Evolutionary conservation across 1,140 invertebrate species (phyloP).

Genomic region (Calephelis virginiensis): DNA sequence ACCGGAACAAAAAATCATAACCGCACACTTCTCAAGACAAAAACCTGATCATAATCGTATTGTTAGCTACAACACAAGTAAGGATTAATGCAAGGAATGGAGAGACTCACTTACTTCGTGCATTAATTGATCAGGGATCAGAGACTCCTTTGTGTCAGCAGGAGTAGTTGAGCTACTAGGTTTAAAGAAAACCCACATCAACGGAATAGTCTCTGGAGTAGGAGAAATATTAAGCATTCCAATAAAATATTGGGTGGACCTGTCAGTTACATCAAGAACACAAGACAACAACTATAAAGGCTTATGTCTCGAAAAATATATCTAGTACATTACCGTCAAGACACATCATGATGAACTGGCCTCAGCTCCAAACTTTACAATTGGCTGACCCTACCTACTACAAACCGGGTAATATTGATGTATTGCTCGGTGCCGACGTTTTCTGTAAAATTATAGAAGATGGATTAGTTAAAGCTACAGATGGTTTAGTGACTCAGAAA

Average conservation of each 20-base stretch:
- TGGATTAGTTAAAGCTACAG: conserved; percentile 28
- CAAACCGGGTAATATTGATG: conserved; percentile 32
- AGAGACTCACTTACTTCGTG: conserved; percentile 27
- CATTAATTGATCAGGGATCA: conserved; percentile 32
- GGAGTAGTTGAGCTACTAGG: conserved; percentile 31
- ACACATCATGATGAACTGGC: conserved; percentile 26
- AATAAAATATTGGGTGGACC: conserved; percentile 28
- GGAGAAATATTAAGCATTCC: conserved; percentile 29
- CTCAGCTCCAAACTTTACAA: conserved; percentile 26
- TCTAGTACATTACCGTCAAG: conserved; percentile 31
- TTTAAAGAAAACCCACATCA: conserved; percentile 28
- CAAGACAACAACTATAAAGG: conserved; percentile 26
- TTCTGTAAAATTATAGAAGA: conserved; percentile 37
- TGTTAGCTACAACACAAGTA: conserved; percentile 36
- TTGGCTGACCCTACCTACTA: conserved; percentile 32
- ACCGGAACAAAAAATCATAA: conserved; percentile 21
- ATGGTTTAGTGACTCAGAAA: conserved; percentile 35
- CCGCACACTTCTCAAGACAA: conserved; percentile 28
- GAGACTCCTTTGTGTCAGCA: conserved; percentile 31
- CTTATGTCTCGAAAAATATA: conserved; percentile 33
- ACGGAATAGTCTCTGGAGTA: conserved; percentile 35
- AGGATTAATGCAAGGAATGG: conserved; percentile 28
- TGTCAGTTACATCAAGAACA: conserved; percentile 25
- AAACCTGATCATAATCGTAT: conserved; percentile 29
- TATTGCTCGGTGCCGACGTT: conserved; percentile 34